Evolutionary conservation across 1,140 invertebrate species (phyloP), one percentile per base, ranked within the genome.

Genomic region (Lasioglossum albipes): DNA sequence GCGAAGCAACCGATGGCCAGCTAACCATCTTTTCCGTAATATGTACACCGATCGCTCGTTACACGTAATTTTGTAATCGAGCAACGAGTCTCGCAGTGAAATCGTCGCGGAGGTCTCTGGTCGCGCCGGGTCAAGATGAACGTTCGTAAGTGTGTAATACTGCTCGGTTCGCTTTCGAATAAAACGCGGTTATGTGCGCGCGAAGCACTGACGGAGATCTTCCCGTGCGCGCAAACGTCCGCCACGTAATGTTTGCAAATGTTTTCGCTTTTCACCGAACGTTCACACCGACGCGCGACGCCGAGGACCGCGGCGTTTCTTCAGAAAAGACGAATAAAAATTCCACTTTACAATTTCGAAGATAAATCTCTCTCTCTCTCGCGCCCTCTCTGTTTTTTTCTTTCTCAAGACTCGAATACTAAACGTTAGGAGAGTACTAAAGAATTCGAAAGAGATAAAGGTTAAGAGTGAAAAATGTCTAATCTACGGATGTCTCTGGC

Each of bases 21-120:
- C 71, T 79, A 57, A 10, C 54, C 72, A 59, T 81, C 54, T 41
- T 22, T 84, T 54, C 49, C 59, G 75, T 52, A 75, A 84, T 74
- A n/a, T n/a, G n/a, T n/a, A 85, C 84, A 85, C 49, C 83, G 22
- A 54, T 66, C 36, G 67, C 64, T 75, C 79, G 83, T 85, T 84
- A 75, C 74, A 77, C 65, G 72, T 73, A 62, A 71, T 69, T 74
- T 68, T 68, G 68, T 80, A 72, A 79, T 74, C 70, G 68, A 79
- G 78, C 66, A 57, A 67, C 66, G 66, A 79, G 42, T 41, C 71
- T 57, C 61, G 71, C 65, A 41, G 45, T 42, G 76, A 82, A 82
- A 84, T 75, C 45, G 61, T 84, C 70, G 54, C 71, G 22, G 68
- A 66, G 41, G 7, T n/a, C 61, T 59, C 61, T 59, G 18, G 31